Evolutionary conservation across 1,140 invertebrate species (phyloP).

Genomic region (Drosophila aff.): DNA sequence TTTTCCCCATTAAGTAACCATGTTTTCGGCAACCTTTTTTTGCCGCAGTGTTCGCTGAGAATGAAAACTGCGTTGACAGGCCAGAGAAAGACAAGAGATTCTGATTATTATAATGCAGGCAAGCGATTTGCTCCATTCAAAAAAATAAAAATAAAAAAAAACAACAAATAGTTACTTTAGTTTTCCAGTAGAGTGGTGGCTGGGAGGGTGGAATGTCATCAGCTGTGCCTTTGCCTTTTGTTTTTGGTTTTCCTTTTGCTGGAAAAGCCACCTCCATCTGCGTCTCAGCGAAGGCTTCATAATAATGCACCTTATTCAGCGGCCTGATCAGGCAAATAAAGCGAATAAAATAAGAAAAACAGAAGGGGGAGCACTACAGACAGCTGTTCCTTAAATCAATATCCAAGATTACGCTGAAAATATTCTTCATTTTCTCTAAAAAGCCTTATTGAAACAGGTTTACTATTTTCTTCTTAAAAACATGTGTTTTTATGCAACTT

Average conservation of each 20-base stretch:
- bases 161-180: constrained; percentile 29
- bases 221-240: constrained; percentile 22
- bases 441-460: no score
- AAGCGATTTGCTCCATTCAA: constrained; percentile 46
- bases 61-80: constrained; percentile 31
- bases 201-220: neutral
- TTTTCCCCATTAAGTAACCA: neutral
- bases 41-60: constrained; percentile 6
- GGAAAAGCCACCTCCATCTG: constrained; percentile 3
- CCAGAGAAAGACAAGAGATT: constrained; percentile 25
- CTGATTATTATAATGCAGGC: constrained; percentile 60
- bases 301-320: constrained; percentile 5
- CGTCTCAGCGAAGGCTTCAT: neutral
- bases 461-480: neutral
- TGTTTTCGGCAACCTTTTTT: neutral
- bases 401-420: neutral
- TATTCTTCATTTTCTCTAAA: neutral
- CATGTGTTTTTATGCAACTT: no score
- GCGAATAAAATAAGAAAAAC: neutral
- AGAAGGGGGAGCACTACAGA: neutral
- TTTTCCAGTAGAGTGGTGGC: constrained; percentile 6
- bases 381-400: constrained; percentile 13
- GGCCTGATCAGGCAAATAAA: constrained; percentile 7
- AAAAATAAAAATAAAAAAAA: constrained; percentile 9
- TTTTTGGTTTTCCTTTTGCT: constrained; percentile 45